Evolutionary conservation across 2,888 invertebrate species (phyloP), one percentile per base, ranked within the genome.

Genomic region (Pharmacophagus antenor): DNA sequence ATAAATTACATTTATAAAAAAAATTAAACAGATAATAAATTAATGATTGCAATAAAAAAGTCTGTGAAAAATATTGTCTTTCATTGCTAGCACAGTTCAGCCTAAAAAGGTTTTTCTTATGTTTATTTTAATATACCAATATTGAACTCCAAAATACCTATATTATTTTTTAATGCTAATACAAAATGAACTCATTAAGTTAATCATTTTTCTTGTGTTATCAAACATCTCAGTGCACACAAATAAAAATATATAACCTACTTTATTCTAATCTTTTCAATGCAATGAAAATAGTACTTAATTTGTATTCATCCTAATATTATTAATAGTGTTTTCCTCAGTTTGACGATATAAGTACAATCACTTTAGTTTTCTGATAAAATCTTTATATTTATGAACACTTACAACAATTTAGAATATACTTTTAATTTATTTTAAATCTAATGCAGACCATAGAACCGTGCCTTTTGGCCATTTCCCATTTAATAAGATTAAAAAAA

Each of bases 361-460:
- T 77, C 71, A 73, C 72, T 72, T 74, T 10, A 22, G n/a, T 73
- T 66, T 75, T 80, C 72, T 80, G 79, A 81, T 86, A 85, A 82
- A 85, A 81, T 83, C 74, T 86, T 82, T 82, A 79, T 75, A 79
- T 67, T 75, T 84, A 84, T 84, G 86, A 89, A 88, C 88, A 88
- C 88, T 85, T 88, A 89, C 66, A 86, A 82, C 84, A 82, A 88
- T 89, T 89, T 89, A 88, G 88, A 88, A 88, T 88, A 87, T 85
- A 83, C 58, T 67, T 70, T 67, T 57, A 64, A 62, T 60, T 49
- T 49, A 54, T 48, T 53, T 67, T 68, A 73, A 63, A 65, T 65
- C 70, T 79, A 79, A 76, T 72, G 70, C 72, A 75, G 75, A 84
- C 79, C 80, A 80, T 72, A 72, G 58, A 56, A 56, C 27, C 46